Evolutionary conservation across 30 jellyfish, hydroid and myxozoan genomes (phyloP).

Genomic region (Euphysa ruthae): DNA sequence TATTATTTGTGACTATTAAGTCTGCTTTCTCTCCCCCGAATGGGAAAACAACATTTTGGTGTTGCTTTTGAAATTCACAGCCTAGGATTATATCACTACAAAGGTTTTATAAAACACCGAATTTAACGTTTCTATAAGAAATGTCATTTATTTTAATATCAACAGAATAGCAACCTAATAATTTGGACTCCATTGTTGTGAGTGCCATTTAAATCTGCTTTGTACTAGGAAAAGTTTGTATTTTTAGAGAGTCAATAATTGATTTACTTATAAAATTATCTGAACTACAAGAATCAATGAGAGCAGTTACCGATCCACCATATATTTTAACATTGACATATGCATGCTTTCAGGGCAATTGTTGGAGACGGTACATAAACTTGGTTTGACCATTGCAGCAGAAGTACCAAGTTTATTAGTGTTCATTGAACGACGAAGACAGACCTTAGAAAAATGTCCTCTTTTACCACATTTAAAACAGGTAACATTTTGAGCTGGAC

Average conservation of each 20-base stretch:
- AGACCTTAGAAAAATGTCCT: background rate
- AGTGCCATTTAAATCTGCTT: too few relatives aligned
- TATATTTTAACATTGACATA: background rate
- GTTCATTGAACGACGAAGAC: background rate
- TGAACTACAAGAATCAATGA: background rate
- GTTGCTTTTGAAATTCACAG: background rate
- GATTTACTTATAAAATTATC: background rate
- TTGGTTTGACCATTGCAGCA: background rate
- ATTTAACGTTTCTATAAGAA: too few relatives aligned
- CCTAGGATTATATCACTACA: background rate
- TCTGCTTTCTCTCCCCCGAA: too few relatives aligned
- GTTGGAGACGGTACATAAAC: background rate
- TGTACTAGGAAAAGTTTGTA: too few relatives aligned
- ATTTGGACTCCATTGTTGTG: too few relatives aligned
- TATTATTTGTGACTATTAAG: background rate
- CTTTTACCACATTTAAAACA: background rate
- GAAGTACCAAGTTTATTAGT: background rate
- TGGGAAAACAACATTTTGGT: background rate
- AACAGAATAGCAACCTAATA: too few relatives aligned
- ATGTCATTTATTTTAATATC: too few relatives aligned
- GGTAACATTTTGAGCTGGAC: background rate
- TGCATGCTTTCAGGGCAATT: conserved; percentile 3
- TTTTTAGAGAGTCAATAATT: background rate
- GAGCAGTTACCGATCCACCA: background rate
- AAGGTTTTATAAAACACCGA: too few relatives aligned